Percentiles rank a stretch among this genome's conserved stretches.
Evolutionary conservation across 2,888 invertebrate species (phyloP).

Genomic region (Siphonodentalium dalli): DNA sequence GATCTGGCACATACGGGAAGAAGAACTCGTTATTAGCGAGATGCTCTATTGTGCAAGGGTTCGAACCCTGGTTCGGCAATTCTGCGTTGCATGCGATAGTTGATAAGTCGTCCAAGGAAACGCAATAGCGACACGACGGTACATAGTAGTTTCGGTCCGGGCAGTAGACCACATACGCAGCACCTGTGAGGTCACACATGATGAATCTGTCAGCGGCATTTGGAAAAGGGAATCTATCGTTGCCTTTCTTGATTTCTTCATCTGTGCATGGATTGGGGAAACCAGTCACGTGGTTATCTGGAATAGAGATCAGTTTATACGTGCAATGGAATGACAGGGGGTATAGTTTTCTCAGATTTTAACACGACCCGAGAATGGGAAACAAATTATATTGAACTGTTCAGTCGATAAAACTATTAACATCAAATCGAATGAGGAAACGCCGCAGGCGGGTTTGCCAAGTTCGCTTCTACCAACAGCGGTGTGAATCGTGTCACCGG

Average conservation of each 20-base stretch:
- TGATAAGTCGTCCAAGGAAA: neutral
- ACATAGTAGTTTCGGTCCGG: conserved; percentile 31
- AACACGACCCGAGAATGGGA: no score
- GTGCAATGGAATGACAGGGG: no score
- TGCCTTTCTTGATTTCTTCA: conserved; percentile 25
- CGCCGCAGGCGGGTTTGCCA: no score
- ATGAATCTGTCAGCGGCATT: conserved; percentile 33
- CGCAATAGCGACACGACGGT: neutral
- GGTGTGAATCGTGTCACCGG: no score
- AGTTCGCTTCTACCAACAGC: no score
- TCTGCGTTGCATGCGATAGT: neutral
- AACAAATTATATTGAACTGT: no score
- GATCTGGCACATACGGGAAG: conserved; percentile 29
- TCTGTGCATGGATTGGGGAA: conserved; percentile 37
- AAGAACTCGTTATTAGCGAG: conserved; percentile 22
- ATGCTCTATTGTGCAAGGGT: conserved; percentile 30
- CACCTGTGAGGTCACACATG: conserved; percentile 37
- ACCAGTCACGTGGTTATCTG: no score
- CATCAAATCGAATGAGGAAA: no score
- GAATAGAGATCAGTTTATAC: no score
- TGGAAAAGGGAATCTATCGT: conserved; percentile 41
- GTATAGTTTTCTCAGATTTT: no score
- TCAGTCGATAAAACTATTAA: no score
- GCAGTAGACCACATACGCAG: conserved; percentile 37
- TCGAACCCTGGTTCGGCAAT: conserved; percentile 2